Percentiles rank a stretch among this genome's conserved stretches.
phyloP scores from a whole-genome alignment of 92 coral and sea anemone genomes.

The Parazoanthus swiftii region DNA sequence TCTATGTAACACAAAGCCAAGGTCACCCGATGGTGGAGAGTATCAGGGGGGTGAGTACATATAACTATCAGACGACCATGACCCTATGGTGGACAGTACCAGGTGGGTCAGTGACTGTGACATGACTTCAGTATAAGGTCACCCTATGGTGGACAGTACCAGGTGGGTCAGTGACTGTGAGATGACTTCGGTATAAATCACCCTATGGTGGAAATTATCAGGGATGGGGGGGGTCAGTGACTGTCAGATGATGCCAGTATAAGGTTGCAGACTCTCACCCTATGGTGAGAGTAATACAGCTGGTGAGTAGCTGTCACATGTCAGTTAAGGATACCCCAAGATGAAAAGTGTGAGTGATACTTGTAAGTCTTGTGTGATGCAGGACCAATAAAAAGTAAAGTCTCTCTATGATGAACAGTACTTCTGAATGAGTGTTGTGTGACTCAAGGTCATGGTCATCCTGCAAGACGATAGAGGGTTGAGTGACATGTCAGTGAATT shows the following conservation, averaged over 20 bases:
- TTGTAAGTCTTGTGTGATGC: too few species aligned
- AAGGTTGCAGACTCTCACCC: background rate
- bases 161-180: constrained; percentile 53
- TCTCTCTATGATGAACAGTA: too few species aligned
- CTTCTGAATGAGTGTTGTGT: too few species aligned
- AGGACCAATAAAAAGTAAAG: too few species aligned
- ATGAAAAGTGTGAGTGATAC: constrained; percentile 50
- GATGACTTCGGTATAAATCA: constrained; percentile 53
- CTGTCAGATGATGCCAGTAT: constrained; percentile 9
- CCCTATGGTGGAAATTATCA: constrained; percentile 82
- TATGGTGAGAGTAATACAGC: background rate
- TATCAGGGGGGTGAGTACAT: constrained; percentile 27
- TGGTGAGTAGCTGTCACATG: constrained; percentile 39
- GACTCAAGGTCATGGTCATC: too few species aligned
- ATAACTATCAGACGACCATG: background rate
- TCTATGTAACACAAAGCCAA: constrained; percentile 98
- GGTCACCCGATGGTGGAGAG: constrained; percentile 31
- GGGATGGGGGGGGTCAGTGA: constrained; percentile 37
- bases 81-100: constrained; percentile 81
- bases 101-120: constrained; percentile 36
- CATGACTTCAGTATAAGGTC: constrained; percentile 52
- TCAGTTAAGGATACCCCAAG: constrained; percentile 72
- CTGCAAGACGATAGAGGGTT: too few species aligned
- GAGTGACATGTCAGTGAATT: too few species aligned
- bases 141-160: constrained; percentile 78